phyloP scores from a whole-genome alignment of 2,113 vertebrate species.

The Otocyon megalotis region DNA sequence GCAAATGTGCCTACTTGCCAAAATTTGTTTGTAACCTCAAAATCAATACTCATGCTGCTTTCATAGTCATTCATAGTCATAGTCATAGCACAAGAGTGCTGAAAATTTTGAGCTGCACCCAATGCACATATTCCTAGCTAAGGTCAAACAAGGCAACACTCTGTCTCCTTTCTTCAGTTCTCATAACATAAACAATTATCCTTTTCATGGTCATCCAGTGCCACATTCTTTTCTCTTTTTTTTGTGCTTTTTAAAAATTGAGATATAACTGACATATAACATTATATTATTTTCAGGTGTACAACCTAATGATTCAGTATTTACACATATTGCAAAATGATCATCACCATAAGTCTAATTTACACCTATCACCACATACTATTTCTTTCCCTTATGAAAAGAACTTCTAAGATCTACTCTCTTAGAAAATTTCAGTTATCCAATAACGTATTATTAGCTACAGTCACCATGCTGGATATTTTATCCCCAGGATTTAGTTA shows the following conservation, averaged over 20 bases:
- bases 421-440: not conserved
- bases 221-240: not conserved
- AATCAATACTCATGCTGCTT: not conserved
- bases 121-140: not conserved
- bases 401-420: not conserved
- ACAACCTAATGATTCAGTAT: not conserved
- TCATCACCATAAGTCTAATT: not conserved
- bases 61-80: not conserved
- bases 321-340: not conserved
- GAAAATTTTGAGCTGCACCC: not conserved
- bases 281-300: not conserved
- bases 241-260: slow-evolving; percentile 26
- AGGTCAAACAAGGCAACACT: slow-evolving; percentile 2
- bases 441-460: not conserved
- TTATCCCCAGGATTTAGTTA: not conserved
- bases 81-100: not conserved
- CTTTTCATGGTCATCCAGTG: slow-evolving; percentile 33
- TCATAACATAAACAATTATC: slow-evolving; percentile 26
- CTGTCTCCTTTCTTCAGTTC: slow-evolving; percentile 38
- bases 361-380: not conserved
- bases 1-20: not conserved
- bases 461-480: not conserved
- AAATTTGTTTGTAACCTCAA: slow-evolving; percentile 34
- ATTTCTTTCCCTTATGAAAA: not conserved
- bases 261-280: not conserved